These are phyloP conservation scores for Epinephelus awoara DNA, from an alignment of 2,797 vertebrate genomes.

Conservation along the genomic window DNA sequence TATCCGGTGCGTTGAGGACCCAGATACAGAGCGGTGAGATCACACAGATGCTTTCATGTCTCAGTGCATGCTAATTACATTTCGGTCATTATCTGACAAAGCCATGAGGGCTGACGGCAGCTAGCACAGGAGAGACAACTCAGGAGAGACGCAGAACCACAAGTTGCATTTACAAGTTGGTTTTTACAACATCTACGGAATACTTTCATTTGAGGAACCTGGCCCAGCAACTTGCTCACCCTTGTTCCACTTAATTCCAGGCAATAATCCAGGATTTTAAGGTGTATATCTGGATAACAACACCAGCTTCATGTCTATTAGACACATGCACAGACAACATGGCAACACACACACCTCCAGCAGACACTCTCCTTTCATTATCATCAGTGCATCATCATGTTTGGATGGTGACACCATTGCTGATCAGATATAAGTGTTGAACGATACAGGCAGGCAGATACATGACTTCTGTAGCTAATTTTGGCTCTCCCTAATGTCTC, in stretches of 20 bases:
- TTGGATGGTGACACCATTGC: constrained; percentile 4
- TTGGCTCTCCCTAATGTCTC: constrained; percentile 12
- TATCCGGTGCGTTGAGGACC: constrained; percentile 24
- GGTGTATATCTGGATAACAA: not conserved
- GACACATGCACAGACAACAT: constrained; percentile 10
- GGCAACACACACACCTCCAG: constrained; percentile 34
- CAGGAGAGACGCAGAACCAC: constrained; percentile 38
- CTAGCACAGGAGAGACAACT: constrained; percentile 35
- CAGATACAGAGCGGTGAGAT: constrained; percentile 44
- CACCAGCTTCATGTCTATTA: not conserved
- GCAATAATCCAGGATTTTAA: too few relatives aligned
- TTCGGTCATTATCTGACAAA: constrained; percentile 60
- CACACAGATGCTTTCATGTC: constrained; percentile 61
- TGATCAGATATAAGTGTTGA: not conserved
- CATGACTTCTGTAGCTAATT: constrained; percentile 36
- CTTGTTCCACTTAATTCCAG: too few relatives aligned
- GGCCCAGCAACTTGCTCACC: constrained; percentile 44
- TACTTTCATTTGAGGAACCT: constrained; percentile 54
- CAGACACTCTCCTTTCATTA: constrained; percentile 8
- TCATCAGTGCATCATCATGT: not conserved
- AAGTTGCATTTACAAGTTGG: constrained; percentile 42
- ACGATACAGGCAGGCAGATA: constrained; percentile 14
- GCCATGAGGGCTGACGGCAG: constrained; percentile 36
- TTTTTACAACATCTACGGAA: constrained; percentile 58
- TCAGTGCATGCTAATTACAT: constrained; percentile 65